Evolutionary conservation across 2,888 invertebrate genomes (phyloP).

Genomic region (Sepioteuthis lessoniana): DNA sequence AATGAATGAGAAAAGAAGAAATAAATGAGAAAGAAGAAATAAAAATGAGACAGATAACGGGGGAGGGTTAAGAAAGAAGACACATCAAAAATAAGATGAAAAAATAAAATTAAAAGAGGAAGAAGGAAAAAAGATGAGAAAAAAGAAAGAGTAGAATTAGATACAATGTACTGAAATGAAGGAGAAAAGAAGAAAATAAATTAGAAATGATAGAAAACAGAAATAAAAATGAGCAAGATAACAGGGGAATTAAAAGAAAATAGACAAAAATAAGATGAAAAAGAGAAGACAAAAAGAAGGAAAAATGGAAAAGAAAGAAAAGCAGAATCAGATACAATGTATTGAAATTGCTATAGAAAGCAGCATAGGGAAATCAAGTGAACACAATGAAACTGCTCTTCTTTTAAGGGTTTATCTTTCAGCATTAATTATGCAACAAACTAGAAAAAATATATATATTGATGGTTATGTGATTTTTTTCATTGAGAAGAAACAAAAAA

Average conservation of each 20-base stretch:
- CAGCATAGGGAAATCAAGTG: background rate
- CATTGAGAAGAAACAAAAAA: background rate
- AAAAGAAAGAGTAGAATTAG: too few relatives aligned
- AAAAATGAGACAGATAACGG: background rate
- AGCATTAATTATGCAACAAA: background rate
- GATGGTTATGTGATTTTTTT: background rate
- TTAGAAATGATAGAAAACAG: too few relatives aligned
- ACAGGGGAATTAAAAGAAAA: too few relatives aligned
- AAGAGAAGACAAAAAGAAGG: background rate
- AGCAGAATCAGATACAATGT: background rate
- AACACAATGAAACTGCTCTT: background rate
- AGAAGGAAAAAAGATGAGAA: too few relatives aligned
- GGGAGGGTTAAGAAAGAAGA: background rate
- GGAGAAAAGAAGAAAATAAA: too few relatives aligned
- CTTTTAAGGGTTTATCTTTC: background rate
- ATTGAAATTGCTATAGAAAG: background rate
- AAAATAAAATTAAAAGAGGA: too few relatives aligned
- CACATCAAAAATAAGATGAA: too few relatives aligned
- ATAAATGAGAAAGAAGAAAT: background rate
- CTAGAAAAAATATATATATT: background rate
- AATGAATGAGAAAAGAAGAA: background rate
- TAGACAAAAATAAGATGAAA: too few relatives aligned
- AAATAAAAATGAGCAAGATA: too few relatives aligned
- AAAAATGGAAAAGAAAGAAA: background rate
- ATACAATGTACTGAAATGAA: too few relatives aligned